Conservation (phyloP, 2,113 vertebrate species). For the Phainopepla nitens region DNA sequence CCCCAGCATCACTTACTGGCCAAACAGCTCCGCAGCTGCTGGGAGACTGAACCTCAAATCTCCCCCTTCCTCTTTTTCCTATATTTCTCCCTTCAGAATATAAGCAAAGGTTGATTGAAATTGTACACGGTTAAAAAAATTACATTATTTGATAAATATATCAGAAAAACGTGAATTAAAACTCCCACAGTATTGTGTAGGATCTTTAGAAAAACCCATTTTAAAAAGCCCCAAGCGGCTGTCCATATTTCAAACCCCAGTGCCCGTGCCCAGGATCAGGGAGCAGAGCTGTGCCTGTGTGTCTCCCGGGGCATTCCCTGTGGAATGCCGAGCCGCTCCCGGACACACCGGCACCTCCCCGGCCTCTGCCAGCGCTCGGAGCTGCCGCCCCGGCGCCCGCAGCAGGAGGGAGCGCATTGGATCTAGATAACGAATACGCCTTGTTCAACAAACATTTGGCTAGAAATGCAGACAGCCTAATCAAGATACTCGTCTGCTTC, state of each 20-base stretch:
- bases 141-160: background rate
- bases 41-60: background rate
- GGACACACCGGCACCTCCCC: fast-evolving
- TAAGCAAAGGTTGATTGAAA: background rate
- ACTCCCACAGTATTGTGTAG: background rate
- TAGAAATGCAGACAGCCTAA: background rate
- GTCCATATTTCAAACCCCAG: background rate
- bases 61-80: background rate
- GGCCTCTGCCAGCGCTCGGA: background rate
- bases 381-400: background rate
- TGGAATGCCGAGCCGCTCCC: fast-evolving
- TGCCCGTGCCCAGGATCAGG: background rate
- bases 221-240: background rate
- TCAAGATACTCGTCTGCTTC: background rate
- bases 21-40: background rate
- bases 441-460: background rate
- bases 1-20: background rate
- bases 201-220: background rate
- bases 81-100: background rate
- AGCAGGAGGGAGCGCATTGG: background rate
- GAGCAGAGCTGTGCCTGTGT: background rate
- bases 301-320: background rate
- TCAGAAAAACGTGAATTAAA: background rate
- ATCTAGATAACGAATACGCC: background rate
- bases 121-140: background rate